A percentile compares a stretch with the other conserved stretches of the same genome.
Evolutionary conservation across 2,113 vertebrate genomes (phyloP).

Genomic region (Polyodon spathula): DNA sequence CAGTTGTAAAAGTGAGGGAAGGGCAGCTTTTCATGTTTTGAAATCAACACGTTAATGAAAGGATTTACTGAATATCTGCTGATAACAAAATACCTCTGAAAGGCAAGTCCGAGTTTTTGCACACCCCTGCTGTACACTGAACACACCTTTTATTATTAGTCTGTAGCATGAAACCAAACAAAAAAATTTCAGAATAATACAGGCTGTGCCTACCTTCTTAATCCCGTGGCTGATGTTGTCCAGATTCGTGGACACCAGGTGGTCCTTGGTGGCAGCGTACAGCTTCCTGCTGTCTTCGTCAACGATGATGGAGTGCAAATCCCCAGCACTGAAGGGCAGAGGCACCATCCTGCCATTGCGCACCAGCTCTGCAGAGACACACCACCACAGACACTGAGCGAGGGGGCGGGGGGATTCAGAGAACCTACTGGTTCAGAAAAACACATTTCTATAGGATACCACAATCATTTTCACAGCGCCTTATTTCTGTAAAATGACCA

Average conservation of each 20-base stretch:
- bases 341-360: conserved; percentile 54
- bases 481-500: no score
- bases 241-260: conserved; percentile 57
- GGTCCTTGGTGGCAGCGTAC: conserved; percentile 63
- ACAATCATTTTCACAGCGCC: no score
- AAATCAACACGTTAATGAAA: no score
- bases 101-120: no score
- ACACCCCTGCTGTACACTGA: no score
- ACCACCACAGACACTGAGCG: background rate
- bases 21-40: no score
- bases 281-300: conserved; percentile 55
- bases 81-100: no score
- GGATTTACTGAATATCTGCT: no score
- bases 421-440: no score
- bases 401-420: background rate
- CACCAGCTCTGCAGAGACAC: conserved; percentile 47
- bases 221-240: conserved; percentile 61
- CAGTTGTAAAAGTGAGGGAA: no score
- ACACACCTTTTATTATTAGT: background rate
- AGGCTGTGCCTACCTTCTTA: conserved; percentile 45
- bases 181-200: background rate
- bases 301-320: conserved; percentile 54
- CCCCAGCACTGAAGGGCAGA: conserved; percentile 48
- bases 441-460: no score
- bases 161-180: background rate